Evolutionary conservation across 2,797 vertebrate species (phyloP).

Genomic region (Tapera naevia): DNA sequence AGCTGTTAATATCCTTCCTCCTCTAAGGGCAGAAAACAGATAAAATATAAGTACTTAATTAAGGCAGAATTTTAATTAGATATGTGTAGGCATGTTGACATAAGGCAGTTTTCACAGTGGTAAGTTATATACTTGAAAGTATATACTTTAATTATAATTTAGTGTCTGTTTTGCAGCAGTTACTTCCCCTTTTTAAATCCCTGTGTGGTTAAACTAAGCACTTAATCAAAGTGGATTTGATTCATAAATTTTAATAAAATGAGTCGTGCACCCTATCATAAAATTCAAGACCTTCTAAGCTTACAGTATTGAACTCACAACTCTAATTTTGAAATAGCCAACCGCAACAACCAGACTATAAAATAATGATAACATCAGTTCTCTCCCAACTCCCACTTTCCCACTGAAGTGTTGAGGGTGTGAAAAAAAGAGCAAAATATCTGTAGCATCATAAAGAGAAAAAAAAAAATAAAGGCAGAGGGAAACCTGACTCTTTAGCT

Average conservation of each 20-base stretch:
- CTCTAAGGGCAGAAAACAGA: slow-evolving; percentile 52
- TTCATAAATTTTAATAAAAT: not conserved
- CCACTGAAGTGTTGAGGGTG: not conserved
- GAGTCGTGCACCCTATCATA: not conserved
- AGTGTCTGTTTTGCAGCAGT: not conserved
- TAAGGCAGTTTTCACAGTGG: slow-evolving; percentile 18
- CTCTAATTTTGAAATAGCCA: not conserved
- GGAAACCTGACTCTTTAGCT: not conserved
- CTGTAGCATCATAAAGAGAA: not conserved
- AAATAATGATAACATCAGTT: not conserved
- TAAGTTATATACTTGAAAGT: slow-evolving; percentile 13
- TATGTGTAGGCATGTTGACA: slow-evolving; percentile 58
- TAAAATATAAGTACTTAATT: slow-evolving; percentile 63
- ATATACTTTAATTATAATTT: slow-evolving; percentile 21
- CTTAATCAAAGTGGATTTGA: not conserved
- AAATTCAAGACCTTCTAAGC: not conserved
- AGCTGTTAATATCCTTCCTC: slow-evolving; percentile 54
- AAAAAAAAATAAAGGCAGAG: not conserved
- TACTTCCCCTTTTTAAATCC: not conserved
- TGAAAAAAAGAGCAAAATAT: not conserved
- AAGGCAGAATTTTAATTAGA: slow-evolving; percentile 62
- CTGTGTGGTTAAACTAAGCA: not conserved
- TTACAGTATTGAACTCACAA: not conserved
- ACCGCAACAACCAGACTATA: not conserved
- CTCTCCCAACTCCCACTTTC: not conserved